Conservation (phyloP, 2,113 vertebrate species). For the Lophura nycthemera region DNA sequence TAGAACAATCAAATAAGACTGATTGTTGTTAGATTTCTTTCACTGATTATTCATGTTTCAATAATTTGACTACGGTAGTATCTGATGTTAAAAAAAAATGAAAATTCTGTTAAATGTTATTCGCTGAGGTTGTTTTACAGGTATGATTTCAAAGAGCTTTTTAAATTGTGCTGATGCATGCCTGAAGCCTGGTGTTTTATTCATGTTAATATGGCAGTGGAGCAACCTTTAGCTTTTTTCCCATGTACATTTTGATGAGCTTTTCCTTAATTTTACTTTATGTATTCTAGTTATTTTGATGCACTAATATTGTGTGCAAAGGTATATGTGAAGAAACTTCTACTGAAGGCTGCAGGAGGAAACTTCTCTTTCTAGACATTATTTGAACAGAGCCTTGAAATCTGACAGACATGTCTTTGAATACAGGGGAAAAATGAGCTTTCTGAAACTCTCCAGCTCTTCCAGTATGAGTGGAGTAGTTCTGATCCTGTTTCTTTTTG, state of each 20-base stretch:
- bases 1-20: neutral
- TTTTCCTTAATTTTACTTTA: neutral
- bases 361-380: neutral
- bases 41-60: neutral
- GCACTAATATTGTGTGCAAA: neutral
- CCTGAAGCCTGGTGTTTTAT: neutral
- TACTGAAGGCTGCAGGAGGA: neutral
- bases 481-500: neutral
- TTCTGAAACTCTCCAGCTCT: neutral
- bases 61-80: neutral
- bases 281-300: neutral
- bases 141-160: neutral
- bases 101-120: neutral
- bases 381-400: neutral
- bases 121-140: neutral
- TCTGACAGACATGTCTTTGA: neutral
- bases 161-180: neutral
- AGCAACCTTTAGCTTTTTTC: neutral
- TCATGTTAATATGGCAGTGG: rapidly evolving
- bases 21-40: neutral
- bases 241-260: neutral
- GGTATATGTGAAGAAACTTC: rapidly evolving
- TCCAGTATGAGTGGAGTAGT: neutral
- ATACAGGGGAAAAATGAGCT: neutral
- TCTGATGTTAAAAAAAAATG: neutral